phyloP scores from a whole-genome alignment of 2,888 invertebrate species.

The Acrobasis suavella region DNA sequence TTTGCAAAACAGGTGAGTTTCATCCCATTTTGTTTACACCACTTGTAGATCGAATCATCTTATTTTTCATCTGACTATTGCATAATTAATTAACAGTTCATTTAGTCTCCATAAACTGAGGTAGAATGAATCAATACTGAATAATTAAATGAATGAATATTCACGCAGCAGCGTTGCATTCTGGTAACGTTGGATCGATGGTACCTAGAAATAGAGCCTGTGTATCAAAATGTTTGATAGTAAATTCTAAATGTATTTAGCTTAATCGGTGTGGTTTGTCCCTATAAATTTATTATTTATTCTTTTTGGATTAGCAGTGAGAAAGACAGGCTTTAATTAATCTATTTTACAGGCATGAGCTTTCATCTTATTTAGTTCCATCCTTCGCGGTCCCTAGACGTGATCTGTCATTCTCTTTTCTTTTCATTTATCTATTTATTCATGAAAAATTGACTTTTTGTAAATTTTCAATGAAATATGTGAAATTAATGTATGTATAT shows the following conservation, averaged over 20 bases:
- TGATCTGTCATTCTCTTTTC: too few species aligned
- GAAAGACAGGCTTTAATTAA: too few species aligned
- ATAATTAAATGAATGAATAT: not conserved
- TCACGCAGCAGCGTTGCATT: not conserved
- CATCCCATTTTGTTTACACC: slow-evolving; percentile 5
- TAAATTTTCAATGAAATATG: too few species aligned
- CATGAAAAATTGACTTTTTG: too few species aligned
- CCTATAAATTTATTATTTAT: too few species aligned
- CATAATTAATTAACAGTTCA: not conserved
- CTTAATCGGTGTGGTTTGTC: too few species aligned
- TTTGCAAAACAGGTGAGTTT: slow-evolving; percentile 18
- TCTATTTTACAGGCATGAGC: too few species aligned
- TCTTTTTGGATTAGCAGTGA: too few species aligned
- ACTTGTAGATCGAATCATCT: not conserved
- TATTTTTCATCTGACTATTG: not conserved
- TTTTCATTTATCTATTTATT: too few species aligned
- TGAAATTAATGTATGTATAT: too few species aligned
- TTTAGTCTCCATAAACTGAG: not conserved
- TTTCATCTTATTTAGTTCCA: too few species aligned
- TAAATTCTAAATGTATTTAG: not conserved
- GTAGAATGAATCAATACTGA: not conserved
- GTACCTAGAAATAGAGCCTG: not conserved
- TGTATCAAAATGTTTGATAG: not conserved
- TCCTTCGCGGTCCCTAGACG: too few species aligned
- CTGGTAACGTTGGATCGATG: slow-evolving; percentile 4